phyloP scores from a whole-genome alignment of 2,888 invertebrate genomes.

The Azorinus chamasolen region DNA sequence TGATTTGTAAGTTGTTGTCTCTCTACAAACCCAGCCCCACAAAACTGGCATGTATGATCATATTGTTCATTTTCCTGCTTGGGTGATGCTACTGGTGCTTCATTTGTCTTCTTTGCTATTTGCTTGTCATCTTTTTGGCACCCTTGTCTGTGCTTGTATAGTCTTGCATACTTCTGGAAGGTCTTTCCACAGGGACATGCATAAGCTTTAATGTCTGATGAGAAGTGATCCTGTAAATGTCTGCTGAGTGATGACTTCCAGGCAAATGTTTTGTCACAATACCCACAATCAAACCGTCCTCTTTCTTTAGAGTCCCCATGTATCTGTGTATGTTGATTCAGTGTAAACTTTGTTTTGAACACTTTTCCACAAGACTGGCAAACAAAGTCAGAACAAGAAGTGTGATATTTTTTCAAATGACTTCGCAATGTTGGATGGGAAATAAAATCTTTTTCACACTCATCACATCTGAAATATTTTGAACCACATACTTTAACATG shows the following conservation, averaged over 20 bases:
- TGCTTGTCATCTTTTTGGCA: neutral
- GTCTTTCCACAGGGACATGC: slow-evolving; percentile 24
- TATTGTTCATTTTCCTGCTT: neutral
- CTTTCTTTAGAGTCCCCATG: slow-evolving; percentile 7
- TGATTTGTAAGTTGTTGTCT: slow-evolving; percentile 23
- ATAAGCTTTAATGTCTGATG: neutral
- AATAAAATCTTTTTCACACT: slow-evolving; percentile 20
- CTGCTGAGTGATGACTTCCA: slow-evolving; percentile 23
- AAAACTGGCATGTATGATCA: slow-evolving; percentile 39
- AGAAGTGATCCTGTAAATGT: slow-evolving; percentile 22
- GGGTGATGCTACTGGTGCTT: neutral
- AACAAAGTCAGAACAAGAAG: neutral
- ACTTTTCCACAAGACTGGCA: slow-evolving; percentile 15
- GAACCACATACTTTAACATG: slow-evolving; percentile 30
- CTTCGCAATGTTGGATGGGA: neutral
- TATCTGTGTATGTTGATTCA: slow-evolving; percentile 6
- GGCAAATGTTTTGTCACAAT: slow-evolving; percentile 21
- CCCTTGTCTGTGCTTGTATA: slow-evolving; percentile 18
- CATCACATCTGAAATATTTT: slow-evolving; percentile 18
- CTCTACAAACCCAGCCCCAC: slow-evolving; percentile 32
- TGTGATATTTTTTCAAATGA: slow-evolving; percentile 13
- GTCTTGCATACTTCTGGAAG: slow-evolving; percentile 8
- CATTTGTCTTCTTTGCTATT: neutral
- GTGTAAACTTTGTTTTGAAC: slow-evolving; percentile 19
- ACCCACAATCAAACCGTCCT: slow-evolving; percentile 7